Base-by-base conservation (phyloP, 2,113 vertebrate genomes). In the Microcebus jonahi region DNA sequence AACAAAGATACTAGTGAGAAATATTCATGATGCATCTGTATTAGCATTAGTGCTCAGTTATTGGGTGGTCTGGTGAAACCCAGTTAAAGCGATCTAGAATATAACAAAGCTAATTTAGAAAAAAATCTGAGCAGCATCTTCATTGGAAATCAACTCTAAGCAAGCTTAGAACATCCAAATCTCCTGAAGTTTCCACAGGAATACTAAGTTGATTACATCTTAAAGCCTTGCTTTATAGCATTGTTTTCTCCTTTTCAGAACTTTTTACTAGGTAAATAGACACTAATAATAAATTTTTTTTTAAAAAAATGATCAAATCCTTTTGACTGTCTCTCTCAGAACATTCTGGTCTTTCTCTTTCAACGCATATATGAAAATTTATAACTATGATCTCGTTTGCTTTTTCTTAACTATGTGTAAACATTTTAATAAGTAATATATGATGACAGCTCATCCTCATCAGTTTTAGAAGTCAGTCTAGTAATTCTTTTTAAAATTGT, bases 311-410 rank as follows among this genome's bases (percentile, higher is more conserved):
- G 2, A 87, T 21, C 4, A 12, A 2, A 42, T 55, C 34, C 8
- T 42, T 91, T 71, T 73, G 5, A 14, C 68, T 70, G 36, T 18
- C 10, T 93, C 23, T 65, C 17, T 68, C 34, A 57, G 27, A 87
- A 34, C 1, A 39, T 13, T 71, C 34, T 21, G 17, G 4, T 39
- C 42, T 82, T 85, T 42, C 23, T 31, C 27, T 93, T 77, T 61
- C 36, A 76, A 96, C 84, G 18, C 4, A 75, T 79, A 83, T 77
- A 70, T 45, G 88, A 71, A 79, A 88, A 82, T 75, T 91, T 79
- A 8, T 48, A 34, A 65, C 65, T 83, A 39, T 48, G 39, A 2
- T 48, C n/a, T 61, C 31, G 8, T 31, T 50, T 88, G 6, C 14
- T 76, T 70, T 73, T 63, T 27, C 76, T 68, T 89, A 87, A 81